phyloP scores from a whole-genome alignment of 2,113 vertebrate species.

The Cinclus mexicanus region DNA sequence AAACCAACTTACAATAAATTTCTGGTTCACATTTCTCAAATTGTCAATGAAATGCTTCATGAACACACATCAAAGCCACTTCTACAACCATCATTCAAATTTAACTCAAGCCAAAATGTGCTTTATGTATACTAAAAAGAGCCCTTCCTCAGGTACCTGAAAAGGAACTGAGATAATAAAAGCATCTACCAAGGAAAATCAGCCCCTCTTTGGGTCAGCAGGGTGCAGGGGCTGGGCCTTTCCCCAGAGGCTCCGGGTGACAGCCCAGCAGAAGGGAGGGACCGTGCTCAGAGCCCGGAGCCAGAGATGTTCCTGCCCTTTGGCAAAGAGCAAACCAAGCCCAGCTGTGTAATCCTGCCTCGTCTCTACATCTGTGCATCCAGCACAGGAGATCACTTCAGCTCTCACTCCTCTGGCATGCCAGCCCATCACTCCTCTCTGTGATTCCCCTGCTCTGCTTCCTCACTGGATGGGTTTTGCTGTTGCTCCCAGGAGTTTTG shows the following conservation, averaged over 20 bases:
- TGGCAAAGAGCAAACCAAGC: neutral
- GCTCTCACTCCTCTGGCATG: neutral
- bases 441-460: neutral
- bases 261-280: neutral
- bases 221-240: neutral
- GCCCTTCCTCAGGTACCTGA: neutral
- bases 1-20: too few species aligned
- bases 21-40: too few species aligned
- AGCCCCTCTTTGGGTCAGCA: neutral
- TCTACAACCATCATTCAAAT: too few species aligned
- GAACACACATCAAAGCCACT: too few species aligned
- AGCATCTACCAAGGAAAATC: neutral
- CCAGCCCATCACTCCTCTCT: neutral
- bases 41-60: too few species aligned
- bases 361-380: rapidly evolving
- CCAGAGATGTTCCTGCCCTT: neutral
- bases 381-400: neutral
- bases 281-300: neutral
- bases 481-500: neutral
- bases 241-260: neutral
- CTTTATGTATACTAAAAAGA: too few species aligned
- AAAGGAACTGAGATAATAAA: neutral
- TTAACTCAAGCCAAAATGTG: too few species aligned
- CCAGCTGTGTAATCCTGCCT: neutral
- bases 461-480: neutral